Base-by-base conservation (phyloP, 2,888 invertebrate species). In the Lordiphosa fenestrarum region DNA sequence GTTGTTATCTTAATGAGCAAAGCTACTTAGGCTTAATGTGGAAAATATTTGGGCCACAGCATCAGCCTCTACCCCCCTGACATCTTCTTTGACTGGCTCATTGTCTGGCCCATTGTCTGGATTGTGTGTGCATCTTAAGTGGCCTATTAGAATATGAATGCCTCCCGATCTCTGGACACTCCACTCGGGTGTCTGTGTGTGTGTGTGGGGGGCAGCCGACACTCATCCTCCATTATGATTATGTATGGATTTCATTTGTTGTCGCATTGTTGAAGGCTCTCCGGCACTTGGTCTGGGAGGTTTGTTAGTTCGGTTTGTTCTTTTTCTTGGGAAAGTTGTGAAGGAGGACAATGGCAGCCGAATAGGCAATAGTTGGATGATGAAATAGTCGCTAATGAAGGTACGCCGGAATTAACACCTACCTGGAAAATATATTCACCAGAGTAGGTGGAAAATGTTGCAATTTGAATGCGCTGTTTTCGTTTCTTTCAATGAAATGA, bases 21-120 rank as follows among this genome's bases (percentile, higher is more conserved):
- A 81, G 74, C 77, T 81, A 75, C 75, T 75, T 81, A 77, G 56
- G 81, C 63, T 77, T 70, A 77, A 81, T 81, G 76, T 67, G 63
- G 52, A 56, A 64, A 69, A 59, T 68, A 80, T 75, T 73, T 66
- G 60, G 73, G 81, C 56, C 71, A 75, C 50, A 41, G 42, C 36
- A 15, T 15, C 48, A 9, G 7, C 30, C 30, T 10, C 40, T 39
- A 1, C 25, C 36, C 35, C 21, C 47, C 19, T 15, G 4, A 39
- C 35, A 46, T 6, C 38, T 25, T 42, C 36, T 36, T 56, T 60
- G 64, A 72, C 56, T 72, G 51, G 47, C 38, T 49, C 64, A 71
- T 66, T 74, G 78, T 65, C 68, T 78, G 75, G 53, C 15, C 39
- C 60, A 55, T 67, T 58, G 74, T 39, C 23, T 33, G 38, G 55